Evolutionary conservation across 2,797 vertebrate species (phyloP).

Genomic region (Cynodonichthys magdalenae): DNA sequence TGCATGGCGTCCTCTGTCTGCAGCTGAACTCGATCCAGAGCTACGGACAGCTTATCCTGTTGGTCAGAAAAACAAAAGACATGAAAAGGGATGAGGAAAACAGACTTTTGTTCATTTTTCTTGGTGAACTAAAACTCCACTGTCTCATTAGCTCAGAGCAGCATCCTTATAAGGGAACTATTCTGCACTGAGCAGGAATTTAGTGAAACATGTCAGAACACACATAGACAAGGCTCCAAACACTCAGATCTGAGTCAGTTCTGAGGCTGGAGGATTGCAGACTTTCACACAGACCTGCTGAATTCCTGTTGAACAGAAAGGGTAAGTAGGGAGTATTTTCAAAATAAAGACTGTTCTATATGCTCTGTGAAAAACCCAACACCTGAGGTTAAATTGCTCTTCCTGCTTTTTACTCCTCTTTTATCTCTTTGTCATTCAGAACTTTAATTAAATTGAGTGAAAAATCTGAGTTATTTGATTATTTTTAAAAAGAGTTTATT

Average conservation of each 20-base stretch:
- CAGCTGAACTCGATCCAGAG: slow-evolving; percentile 63
- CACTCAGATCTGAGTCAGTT: slow-evolving; percentile 11
- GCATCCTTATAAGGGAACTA: not conserved
- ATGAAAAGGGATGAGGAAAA: slow-evolving; percentile 15
- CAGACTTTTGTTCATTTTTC: no score
- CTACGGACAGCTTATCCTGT: slow-evolving; percentile 73
- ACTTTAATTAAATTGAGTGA: no score
- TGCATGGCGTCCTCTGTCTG: slow-evolving; percentile 67
- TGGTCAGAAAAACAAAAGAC: slow-evolving; percentile 20
- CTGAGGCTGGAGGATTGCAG: slow-evolving; percentile 3
- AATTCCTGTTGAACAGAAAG: slow-evolving; percentile 60
- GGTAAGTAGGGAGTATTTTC: no score
- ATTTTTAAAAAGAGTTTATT: no score
- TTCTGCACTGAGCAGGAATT: slow-evolving; percentile 24
- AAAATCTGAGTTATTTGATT: no score
- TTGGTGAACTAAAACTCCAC: no score
- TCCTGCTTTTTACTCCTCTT: no score
- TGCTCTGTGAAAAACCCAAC: no score
- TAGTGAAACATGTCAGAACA: slow-evolving; percentile 23
- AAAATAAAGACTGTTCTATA: no score
- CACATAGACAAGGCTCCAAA: slow-evolving; percentile 16
- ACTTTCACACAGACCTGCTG: slow-evolving; percentile 51
- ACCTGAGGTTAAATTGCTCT: no score
- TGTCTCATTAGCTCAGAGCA: no score
- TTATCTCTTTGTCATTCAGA: no score